Base-by-base conservation (phyloP, 2,113 vertebrate species). In the Thomomys bottae region DNA sequence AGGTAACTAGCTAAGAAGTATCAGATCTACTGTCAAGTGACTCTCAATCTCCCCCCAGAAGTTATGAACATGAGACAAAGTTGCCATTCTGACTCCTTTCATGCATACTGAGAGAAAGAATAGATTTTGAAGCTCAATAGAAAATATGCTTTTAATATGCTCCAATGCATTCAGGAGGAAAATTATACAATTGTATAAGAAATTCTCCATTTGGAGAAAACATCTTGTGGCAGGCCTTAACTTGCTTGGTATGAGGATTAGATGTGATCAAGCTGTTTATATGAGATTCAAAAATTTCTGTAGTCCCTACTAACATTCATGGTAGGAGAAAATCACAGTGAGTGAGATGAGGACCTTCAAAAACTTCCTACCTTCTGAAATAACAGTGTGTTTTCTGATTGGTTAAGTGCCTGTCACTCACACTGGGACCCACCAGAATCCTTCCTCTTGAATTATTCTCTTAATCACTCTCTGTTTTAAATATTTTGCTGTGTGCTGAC, bases 11-110 rank as follows among this genome's bases (percentile, higher is more conserved):
- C 4, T n/a, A 36, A 61, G 26, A 32, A 5, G 3, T 21, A 8
- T 45, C 21, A 6, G 18, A 28, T 34, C 5, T n/a, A 3, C 1
- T 5, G 5, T 2, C 24, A 9, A 8, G 5, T 3, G 38, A 14
- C 18, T 8, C 17, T 23, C 9, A 34, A 17, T 0, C n/a, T 21
- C 20, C 6, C 36, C 12, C 61, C 20, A 15, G 12, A 24, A 24
- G 12, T 28, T 8, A 2, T 14, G 40, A 67, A 10, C 28, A 66
- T 30, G 32, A 0, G 11, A 14, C 40, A 36, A 49, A 34, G 18
- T 5, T 70, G 8, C 6, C 30, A 21, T 14, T 9, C 2, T 26
- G 1, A 87, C 3, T 11, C 30, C 10, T 79, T 42, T 32, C 4
- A 66, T 63, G 3, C 28, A 34, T n/a, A 75, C 5, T 5, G 2